A percentile compares a stretch with the other conserved stretches of the same genome.
phyloP scores from a whole-genome alignment of 2,888 invertebrate species.

The Neuroscelio doddi region DNA sequence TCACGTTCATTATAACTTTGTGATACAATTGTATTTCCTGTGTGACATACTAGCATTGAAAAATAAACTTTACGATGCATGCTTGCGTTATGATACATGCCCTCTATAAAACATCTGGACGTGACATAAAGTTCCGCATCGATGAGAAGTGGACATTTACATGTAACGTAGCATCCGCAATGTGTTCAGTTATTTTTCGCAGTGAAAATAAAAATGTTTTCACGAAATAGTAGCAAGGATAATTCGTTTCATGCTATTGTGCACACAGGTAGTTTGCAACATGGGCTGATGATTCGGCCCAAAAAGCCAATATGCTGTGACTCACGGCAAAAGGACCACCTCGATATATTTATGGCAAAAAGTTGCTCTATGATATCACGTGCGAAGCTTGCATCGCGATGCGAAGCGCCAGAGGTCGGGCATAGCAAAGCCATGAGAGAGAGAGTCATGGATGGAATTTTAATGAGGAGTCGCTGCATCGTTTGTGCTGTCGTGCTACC shows the following conservation, averaged over 20 bases:
- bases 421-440: conserved; percentile 42
- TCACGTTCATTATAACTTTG: conserved; percentile 22
- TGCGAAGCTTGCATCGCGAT: conserved; percentile 44
- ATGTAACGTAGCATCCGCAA: conserved; percentile 33
- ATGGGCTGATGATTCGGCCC: conserved; percentile 37
- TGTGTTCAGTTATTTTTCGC: conserved; percentile 40
- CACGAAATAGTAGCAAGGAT: conserved; percentile 30
- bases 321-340: conserved; percentile 37
- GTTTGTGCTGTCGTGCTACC: conserved; percentile 54
- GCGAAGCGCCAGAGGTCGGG: conserved; percentile 32
- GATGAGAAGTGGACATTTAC: conserved; percentile 46
- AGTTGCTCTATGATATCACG: conserved; percentile 34
- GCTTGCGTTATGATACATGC: conserved; percentile 43
- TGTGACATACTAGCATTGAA: conserved; percentile 28
- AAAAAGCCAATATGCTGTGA: conserved; percentile 40
- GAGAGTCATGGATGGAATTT: conserved; percentile 62
- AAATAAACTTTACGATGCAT: conserved; percentile 30
- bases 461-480: conserved; percentile 64
- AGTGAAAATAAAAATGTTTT: conserved; percentile 31
- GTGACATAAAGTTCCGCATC: conserved; percentile 46
- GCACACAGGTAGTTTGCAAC: conserved; percentile 39
- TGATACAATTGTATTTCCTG: conserved; percentile 30
- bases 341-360: conserved; percentile 32
- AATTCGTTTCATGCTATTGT: conserved; percentile 40
- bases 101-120: conserved; percentile 45